Percentiles rank a stretch among this genome's conserved stretches.
phyloP scores from a whole-genome alignment of 2,797 vertebrate species.

The Percopsis omiscomaycus region DNA sequence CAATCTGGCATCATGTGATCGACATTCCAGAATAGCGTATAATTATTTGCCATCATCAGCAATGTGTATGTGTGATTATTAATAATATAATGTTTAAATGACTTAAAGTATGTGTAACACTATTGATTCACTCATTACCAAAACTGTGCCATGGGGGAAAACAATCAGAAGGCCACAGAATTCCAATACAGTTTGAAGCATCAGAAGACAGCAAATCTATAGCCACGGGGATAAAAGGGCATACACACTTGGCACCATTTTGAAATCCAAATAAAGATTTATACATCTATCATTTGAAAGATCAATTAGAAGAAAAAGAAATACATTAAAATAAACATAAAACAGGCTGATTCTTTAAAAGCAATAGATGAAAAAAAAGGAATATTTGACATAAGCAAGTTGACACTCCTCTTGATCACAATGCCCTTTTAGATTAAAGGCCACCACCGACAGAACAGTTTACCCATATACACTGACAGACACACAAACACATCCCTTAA shows the following conservation, averaged over 20 bases:
- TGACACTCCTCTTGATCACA: slow-evolving; percentile 62
- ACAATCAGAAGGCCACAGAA: slow-evolving; percentile 48
- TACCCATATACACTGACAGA: slow-evolving; percentile 34
- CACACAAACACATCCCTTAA: slow-evolving; percentile 13
- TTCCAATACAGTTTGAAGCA: slow-evolving; percentile 40
- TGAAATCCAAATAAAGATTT: slow-evolving; percentile 19
- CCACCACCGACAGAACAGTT: slow-evolving; percentile 54
- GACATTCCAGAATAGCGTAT: slow-evolving; percentile 52
- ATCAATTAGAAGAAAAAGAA: slow-evolving; percentile 41
- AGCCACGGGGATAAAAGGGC: slow-evolving; percentile 28
- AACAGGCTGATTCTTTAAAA: slow-evolving; percentile 45
- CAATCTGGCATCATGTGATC: slow-evolving; percentile 20
- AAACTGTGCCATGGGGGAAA: slow-evolving; percentile 10
- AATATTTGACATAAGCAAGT: slow-evolving; percentile 33
- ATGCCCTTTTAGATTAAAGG: slow-evolving; percentile 68
- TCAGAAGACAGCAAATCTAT: slow-evolving; percentile 45
- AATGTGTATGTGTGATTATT: slow-evolving; percentile 27
- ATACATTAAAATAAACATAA: slow-evolving; percentile 36
- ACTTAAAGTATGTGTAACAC: slow-evolving; percentile 1
- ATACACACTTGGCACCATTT: slow-evolving; percentile 73
- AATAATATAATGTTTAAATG: slow-evolving; percentile 18
- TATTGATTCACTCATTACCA: slow-evolving; percentile 14
- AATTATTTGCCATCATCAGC: slow-evolving; percentile 27
- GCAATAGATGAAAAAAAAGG: slow-evolving; percentile 26
- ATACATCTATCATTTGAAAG: slow-evolving; percentile 44